Evolutionary conservation across 2,113 vertebrate genomes (phyloP), one percentile per base, ranked within the genome.

Genomic region (Podarcis muralis): DNA sequence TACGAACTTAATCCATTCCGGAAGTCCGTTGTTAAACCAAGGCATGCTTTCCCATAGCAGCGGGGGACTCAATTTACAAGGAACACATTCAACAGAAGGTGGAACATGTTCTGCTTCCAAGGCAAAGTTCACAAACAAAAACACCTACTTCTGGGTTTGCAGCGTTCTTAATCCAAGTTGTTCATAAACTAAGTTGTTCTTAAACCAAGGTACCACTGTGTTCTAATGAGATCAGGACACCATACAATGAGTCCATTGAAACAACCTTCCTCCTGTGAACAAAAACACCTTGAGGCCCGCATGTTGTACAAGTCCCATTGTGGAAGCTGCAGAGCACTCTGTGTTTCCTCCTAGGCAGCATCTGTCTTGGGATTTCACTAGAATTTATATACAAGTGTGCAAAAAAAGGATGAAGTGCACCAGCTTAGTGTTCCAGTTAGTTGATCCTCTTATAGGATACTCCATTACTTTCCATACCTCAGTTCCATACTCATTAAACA

Each of bases 301-400:
- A 62, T 62, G 57, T 9, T 32, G 57, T 32, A 2, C 57, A 62
- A 81, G 30, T 74, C n/a, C 32, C 22, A 4, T 2, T 9, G 5
- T 77, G n/a, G 53, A 85, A 90, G 0, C 53, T 84, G 82, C 25
- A 25, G 80, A 0, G 23, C n/a, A 53, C 27, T 68, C 84, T 93
- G n/a, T 27, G 76, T 48, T 1, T 65, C 83, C 0, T 0, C 66
- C 48, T 78, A 81, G 88, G 85, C 40, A 92, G 89, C 75, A 43
- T 75, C 77, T 81, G 18, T 71, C 18, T 2, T 84, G 88, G 18
- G 5, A 4, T 86, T 43, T 82, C 85, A 88, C 79, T 81, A 78
- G 25, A 83, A 43, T 2, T 0, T 0, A 3, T n/a, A 72, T 80
- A 27, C 18, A 66, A 66, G 65, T 66, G 65, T 69, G 22, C 25